These are phyloP conservation scores for Argya squamiceps DNA, from an alignment of 2,797 vertebrate species.

Conservation along the genomic window DNA sequence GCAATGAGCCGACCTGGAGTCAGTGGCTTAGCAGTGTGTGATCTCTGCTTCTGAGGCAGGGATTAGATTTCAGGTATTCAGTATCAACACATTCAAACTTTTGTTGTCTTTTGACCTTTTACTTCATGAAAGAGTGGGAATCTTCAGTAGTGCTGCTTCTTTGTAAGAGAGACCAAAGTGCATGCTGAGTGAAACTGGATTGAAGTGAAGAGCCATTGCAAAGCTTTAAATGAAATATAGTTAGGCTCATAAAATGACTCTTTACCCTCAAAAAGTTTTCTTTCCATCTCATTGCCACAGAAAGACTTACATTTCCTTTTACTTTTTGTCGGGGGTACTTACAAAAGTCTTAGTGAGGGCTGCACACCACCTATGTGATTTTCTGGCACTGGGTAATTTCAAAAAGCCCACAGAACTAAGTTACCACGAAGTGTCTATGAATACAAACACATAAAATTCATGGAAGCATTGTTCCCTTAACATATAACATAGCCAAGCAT, in stretches of 20 bases:
- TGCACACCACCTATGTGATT: background rate
- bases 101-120: slow-evolving; percentile 2
- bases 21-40: background rate
- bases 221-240: background rate
- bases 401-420: background rate
- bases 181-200: background rate
- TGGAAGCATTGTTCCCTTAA: background rate
- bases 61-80: background rate
- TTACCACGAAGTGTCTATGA: background rate
- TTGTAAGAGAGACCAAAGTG: background rate
- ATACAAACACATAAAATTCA: slow-evolving; percentile 2
- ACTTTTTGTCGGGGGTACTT: background rate
- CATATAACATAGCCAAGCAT: slow-evolving; percentile 8
- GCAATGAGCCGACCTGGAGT: background rate
- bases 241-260: background rate
- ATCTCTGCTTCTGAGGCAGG: background rate
- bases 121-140: background rate
- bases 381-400: background rate
- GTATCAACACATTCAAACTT: background rate
- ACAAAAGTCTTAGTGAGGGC: background rate
- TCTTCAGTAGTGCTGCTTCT: background rate
- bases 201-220: background rate
- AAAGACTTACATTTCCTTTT: background rate
- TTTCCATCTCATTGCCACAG: background rate
- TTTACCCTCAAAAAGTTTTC: background rate